phyloP scores from a whole-genome alignment of 2,888 invertebrate genomes.

The Herminia tarsipennalis region DNA sequence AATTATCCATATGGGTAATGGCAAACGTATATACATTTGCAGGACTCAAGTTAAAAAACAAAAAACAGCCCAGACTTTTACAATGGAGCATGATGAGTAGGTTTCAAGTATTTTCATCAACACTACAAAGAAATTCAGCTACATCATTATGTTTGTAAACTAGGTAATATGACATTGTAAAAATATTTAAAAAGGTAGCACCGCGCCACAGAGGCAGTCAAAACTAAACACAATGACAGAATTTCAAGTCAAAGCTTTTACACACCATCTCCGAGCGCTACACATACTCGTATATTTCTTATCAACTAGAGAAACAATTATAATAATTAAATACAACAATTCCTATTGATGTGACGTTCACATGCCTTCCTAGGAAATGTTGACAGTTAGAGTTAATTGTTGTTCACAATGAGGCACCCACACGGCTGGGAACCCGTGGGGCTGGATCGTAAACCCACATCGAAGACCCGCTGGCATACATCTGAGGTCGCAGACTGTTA shows the following conservation, averaged over 20 bases:
- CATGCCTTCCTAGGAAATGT: constrained; percentile 66
- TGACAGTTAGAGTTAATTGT: constrained; percentile 69
- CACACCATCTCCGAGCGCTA: constrained; percentile 1
- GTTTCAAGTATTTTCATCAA: no score
- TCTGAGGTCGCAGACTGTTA: constrained; percentile 44
- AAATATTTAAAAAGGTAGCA: no score
- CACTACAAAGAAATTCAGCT: no score
- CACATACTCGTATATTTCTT: constrained; percentile 20
- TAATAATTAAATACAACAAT: constrained; percentile 50
- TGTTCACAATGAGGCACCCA: constrained; percentile 64
- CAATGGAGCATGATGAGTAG: no score
- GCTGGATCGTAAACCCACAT: constrained; percentile 74
- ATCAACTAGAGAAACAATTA: constrained; percentile 39
- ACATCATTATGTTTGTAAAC: no score
- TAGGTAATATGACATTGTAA: no score
- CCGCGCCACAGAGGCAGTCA: no score
- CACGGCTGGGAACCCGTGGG: constrained; percentile 61
- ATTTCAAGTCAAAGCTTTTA: constrained; percentile 1
- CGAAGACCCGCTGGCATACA: constrained; percentile 75
- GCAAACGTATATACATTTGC: no score
- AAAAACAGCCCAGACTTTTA: no score
- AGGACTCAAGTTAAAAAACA: no score
- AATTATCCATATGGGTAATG: no score
- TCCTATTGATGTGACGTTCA: constrained; percentile 52
- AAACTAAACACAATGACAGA: constrained; percentile 1